Evolutionary conservation across 2,888 invertebrate species (phyloP), one percentile per base, ranked within the genome.

Genomic region (Phania funesta): DNA sequence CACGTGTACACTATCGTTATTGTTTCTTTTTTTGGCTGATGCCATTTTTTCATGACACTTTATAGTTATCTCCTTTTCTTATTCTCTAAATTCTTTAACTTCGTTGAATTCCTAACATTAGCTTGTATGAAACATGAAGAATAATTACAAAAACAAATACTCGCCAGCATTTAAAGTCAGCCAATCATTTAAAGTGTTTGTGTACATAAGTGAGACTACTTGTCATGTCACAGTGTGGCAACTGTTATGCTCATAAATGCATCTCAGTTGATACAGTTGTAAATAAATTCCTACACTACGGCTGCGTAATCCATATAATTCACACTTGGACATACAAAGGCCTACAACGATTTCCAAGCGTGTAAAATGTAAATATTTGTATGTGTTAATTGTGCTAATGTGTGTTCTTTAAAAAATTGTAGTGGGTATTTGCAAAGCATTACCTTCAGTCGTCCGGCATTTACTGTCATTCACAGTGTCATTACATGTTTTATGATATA

Each of bases 161-260:
- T n/a, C n/a, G 58, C 18, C 22, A 46, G 13, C 32, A n/a, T n/a
- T n/a, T n/a, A n/a, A n/a, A 22, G 38, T 48, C 41, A 11, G n/a
- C 20, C 29, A 56, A 24, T 8, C 18, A 74, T 56, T 56, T 54
- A 64, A 32, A 46, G 48, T 46, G 29, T 58, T 38, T 60, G 9
- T 68, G 60, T 74, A 52, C 68, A 77, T 68, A 60, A 60, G 80
- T 58, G 67, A 64, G 78, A 70, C 44, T 56, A 58, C 64, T 83
- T 77, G 64, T 58, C 58, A 64, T 77, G 77, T 76, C 76, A n/a
- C n/a, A 68, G 35, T 75, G 41, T 54, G 41, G 46, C 60, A 70
- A 67, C 68, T 62, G 68, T 64, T 58, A 35, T 46, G 48, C 54
- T 68, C 50, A 41, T 68, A 67, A 76, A 77, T 64, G 29, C 50